Conservation (phyloP, 1,140 invertebrate genomes). For the Leptinotarsa defecta region DNA sequence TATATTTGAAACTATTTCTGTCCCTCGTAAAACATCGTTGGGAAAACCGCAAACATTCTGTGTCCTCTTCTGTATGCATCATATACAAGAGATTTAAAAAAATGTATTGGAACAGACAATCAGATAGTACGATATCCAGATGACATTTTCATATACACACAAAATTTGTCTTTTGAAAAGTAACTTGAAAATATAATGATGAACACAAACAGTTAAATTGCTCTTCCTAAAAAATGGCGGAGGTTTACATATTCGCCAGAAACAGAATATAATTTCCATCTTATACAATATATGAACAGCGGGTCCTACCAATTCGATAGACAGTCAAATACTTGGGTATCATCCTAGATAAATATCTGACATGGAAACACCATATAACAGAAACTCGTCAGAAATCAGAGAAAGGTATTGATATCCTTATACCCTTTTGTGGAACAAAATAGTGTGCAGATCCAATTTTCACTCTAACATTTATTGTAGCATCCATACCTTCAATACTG, state of each 20-base stretch:
- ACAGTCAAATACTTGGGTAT: neutral
- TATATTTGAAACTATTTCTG: neutral
- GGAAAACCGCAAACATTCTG: neutral
- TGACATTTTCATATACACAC: neutral
- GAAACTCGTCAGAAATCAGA: neutral
- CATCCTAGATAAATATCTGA: neutral
- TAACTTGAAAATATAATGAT: neutral
- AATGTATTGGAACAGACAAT: no score
- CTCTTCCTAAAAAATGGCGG: neutral
- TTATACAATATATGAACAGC: neutral
- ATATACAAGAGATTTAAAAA: no score
- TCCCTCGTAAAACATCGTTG: neutral
- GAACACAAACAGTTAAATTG: no score
- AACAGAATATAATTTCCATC: neutral
- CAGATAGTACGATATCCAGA: neutral
- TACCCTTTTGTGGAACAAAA: constrained; percentile 4
- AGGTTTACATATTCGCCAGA: neutral
- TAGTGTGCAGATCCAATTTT: neutral
- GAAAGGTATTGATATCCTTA: neutral
- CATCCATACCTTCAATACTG: neutral
- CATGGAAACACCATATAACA: constrained; percentile 2
- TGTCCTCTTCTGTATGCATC: no score
- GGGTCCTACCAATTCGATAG: neutral
- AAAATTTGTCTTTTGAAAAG: neutral
- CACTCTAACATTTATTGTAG: neutral